These are phyloP conservation scores for Pantherophis guttatus DNA, from an alignment of 2,113 vertebrate species.

Conservation along the genomic window DNA sequence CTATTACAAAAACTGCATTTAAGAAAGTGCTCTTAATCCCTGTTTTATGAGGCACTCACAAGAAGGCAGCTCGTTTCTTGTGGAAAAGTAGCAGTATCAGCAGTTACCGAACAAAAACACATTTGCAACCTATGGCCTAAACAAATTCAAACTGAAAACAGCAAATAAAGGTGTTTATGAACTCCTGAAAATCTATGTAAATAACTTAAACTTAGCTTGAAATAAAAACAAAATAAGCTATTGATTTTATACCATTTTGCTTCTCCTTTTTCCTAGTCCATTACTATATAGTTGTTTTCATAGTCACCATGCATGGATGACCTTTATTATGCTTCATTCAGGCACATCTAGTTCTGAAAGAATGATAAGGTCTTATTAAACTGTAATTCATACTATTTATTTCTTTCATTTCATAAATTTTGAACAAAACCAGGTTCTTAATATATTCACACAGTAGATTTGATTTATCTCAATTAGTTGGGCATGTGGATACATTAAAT, in stretches of 20 bases:
- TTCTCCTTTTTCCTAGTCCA: background rate
- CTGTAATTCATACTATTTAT: background rate
- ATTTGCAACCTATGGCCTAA: slow-evolving; percentile 49
- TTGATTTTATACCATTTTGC: background rate
- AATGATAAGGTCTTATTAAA: slow-evolving; percentile 4
- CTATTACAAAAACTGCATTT: slow-evolving; percentile 59
- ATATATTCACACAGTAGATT: slow-evolving; percentile 16
- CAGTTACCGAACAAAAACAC: slow-evolving; percentile 41
- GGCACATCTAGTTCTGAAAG: slow-evolving; percentile 15
- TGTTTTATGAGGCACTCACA: slow-evolving; percentile 56
- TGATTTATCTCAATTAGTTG: accelerated
- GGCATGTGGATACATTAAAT: slow-evolving; percentile 9
- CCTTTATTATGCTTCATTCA: background rate
- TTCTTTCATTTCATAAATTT: slow-evolving; percentile 25
- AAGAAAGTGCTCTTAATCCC: slow-evolving; percentile 58
- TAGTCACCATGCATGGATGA: accelerated
- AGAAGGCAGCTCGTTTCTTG: slow-evolving; percentile 45
- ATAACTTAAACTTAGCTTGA: slow-evolving; percentile 20
- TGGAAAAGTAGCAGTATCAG: slow-evolving; percentile 63
- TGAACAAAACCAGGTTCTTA: background rate
- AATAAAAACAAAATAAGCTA: slow-evolving; percentile 17
- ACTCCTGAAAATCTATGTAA: slow-evolving; percentile 34
- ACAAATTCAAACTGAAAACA: slow-evolving; percentile 61
- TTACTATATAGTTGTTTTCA: slow-evolving; percentile 21
- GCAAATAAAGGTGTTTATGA: slow-evolving; percentile 60